Conservation (phyloP, 2,888 invertebrate genomes). For the Zele albiditarsus region DNA sequence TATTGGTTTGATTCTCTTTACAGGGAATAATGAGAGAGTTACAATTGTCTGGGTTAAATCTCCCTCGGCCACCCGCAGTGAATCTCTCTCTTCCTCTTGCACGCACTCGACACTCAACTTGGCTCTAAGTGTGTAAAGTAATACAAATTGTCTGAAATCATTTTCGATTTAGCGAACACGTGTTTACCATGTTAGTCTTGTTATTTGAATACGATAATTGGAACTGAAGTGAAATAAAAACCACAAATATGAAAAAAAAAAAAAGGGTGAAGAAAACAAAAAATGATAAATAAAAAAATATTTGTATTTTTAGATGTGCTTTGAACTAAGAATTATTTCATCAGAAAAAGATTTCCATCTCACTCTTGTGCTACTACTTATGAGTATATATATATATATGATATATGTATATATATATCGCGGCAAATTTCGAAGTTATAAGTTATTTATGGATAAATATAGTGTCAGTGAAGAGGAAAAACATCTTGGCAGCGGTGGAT, state of each 20-base stretch:
- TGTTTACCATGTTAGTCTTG: background rate
- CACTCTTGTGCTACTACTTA: background rate
- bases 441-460: conserved; percentile 3
- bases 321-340: background rate
- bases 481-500: conserved; percentile 20
- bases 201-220: background rate
- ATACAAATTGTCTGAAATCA: background rate
- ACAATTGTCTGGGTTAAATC: conserved; percentile 1
- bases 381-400: background rate
- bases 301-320: background rate
- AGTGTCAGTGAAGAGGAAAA: conserved; percentile 9
- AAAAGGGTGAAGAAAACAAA: background rate
- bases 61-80: background rate
- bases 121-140: background rate
- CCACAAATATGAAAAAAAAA: background rate
- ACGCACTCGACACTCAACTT: background rate
- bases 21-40: background rate
- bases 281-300: background rate
- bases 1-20: background rate
- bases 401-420: background rate
- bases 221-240: background rate
- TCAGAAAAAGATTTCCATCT: background rate
- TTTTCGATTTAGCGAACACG: background rate
- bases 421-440: background rate
- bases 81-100: background rate